Conservation (phyloP, 2,888 invertebrate species). For the Dioctria linearis region DNA sequence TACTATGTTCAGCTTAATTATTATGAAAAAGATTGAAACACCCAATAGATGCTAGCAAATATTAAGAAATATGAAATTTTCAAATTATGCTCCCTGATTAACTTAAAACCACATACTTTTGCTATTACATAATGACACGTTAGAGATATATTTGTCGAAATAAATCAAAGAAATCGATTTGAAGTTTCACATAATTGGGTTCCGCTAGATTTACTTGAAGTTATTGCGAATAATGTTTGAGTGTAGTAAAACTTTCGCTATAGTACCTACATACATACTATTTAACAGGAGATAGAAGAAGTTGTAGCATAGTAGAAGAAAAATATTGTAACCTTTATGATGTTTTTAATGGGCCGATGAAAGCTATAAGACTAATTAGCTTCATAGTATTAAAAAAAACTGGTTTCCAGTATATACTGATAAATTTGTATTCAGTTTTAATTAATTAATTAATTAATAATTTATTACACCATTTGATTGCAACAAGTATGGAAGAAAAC, state of each 20-base stretch:
- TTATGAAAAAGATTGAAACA: too few species aligned
- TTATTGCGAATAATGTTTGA: constrained; percentile 15
- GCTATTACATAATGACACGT: constrained; percentile 16
- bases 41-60: too few species aligned
- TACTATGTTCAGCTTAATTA: too few species aligned
- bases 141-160: constrained; percentile 18
- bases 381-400: not conserved
- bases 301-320: not conserved
- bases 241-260: constrained; percentile 40
- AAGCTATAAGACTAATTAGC: constrained; percentile 1
- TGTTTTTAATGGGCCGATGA: not conserved
- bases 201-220: constrained; percentile 11
- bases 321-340: not conserved
- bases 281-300: not conserved
- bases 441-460: not conserved
- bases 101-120: constrained; percentile 15
- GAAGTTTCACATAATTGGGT: not conserved
- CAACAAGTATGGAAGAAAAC: not conserved
- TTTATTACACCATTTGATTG: not conserved
- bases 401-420: not conserved
- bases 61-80: too few species aligned
- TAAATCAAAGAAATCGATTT: constrained; percentile 46
- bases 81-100: constrained; percentile 3
- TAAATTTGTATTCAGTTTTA: not conserved
- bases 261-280: not conserved